Conservation (phyloP, 2,113 vertebrate genomes). For the Burhinus oedicnemus region DNA sequence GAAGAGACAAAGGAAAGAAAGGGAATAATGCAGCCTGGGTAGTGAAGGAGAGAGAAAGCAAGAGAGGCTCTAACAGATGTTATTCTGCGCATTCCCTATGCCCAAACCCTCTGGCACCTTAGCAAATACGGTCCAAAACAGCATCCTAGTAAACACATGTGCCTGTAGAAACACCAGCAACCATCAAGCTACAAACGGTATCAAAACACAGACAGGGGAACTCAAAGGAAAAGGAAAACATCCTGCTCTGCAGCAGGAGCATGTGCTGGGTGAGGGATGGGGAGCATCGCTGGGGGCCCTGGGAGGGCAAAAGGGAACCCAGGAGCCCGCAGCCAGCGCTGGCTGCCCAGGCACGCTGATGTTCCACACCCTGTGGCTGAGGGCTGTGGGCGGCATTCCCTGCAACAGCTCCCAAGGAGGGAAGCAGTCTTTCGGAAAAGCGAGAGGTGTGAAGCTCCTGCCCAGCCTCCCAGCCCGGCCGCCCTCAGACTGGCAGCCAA, state of each 20-base stretch:
- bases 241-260: background rate
- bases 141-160: background rate
- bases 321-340: background rate
- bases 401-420: background rate
- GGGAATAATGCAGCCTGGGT: background rate
- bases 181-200: accelerated
- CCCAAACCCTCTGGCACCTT: background rate
- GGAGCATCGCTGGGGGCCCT: background rate
- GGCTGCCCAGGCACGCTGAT: accelerated
- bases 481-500: background rate
- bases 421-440: background rate
- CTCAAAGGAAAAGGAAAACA: background rate
- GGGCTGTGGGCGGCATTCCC: accelerated
- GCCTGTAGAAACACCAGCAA: background rate
- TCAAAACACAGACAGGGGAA: background rate
- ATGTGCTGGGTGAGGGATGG: accelerated
- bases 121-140: background rate
- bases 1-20: conserved; percentile 2
- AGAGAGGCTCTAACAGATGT: background rate
- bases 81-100: background rate
- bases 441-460: background rate
- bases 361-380: background rate
- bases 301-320: background rate
- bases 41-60: background rate
- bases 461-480: background rate